Base-by-base conservation (phyloP, 2,113 vertebrate genomes). In the Tylochromis polylepis region DNA sequence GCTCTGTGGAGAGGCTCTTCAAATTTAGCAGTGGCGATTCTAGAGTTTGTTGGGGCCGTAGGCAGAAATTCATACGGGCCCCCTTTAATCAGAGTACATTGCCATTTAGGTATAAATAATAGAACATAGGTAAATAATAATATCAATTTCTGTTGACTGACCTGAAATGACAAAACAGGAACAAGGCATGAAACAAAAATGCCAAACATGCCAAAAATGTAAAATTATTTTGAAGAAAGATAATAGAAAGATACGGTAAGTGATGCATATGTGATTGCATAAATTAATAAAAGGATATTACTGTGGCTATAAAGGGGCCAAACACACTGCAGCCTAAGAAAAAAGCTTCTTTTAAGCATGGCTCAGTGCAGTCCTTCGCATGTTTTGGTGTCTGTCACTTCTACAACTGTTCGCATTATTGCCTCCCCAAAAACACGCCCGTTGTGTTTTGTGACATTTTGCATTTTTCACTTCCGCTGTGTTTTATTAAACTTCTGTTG, bases 131-230 rank as follows among this genome's bases (percentile, higher is more conserved):
- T 10, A 5, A 46, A 46, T 67, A 67, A 38, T 43, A 24, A 16
- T 6, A 70, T 70, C n/a, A 27, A n/a, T 46, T 72, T 46, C 1
- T 72, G 22, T 46, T 72, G 38, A 70, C 36, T 27, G 12, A 27
- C 22, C 53, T 57, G 24, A 57, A 24, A 57, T 57, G 9, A 70
- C 20, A 11, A 24, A 1, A 5, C 65, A 10, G n/a, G 8, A 43
- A 36, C 10, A 62, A 62, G 31, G 31, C 4, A 5, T 43, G n/a
- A 43, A 43, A 43, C 14, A 43, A 24, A 5, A n/a, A n/a, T n/a
- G n/a, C n/a, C n/a, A n/a, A n/a, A n/a, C 0, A 1, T 18, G 27
- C 58, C 57, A 29, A 2, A 59, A 0, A 59, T 29, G 57, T 2
- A 29, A 10, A 9, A 16, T 9, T 59, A 8, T 31, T 20, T 1